A percentile compares a stretch with the other conserved stretches of the same genome.
These are phyloP conservation scores for Asobara japonica DNA, from an alignment of 1,140 invertebrate genomes.

Conservation along the genomic window DNA sequence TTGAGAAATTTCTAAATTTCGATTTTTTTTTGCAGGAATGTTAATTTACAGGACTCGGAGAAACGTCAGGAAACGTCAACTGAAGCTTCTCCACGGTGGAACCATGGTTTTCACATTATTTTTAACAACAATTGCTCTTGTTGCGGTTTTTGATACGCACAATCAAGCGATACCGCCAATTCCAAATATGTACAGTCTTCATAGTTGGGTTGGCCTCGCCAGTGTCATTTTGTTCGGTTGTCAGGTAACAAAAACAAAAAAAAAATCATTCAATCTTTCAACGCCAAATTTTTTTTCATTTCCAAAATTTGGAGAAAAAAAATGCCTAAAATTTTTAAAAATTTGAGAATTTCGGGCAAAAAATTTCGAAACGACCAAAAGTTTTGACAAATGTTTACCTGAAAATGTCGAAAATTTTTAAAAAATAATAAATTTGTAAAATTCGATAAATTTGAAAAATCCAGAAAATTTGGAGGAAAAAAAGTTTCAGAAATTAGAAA, in stretches of 20 bases:
- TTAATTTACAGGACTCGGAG: constrained; percentile 85
- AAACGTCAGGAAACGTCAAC: constrained; percentile 75
- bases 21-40: constrained; percentile 77
- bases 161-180: constrained; percentile 72
- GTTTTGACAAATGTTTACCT: no score
- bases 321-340: no score
- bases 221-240: constrained; percentile 79
- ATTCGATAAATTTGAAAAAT: no score
- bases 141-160: constrained; percentile 88
- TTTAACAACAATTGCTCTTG: constrained; percentile 75
- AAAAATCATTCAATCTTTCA: neutral
- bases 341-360: no score
- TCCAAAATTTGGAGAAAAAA: no score
- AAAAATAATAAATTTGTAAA: no score
- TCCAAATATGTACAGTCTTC: constrained; percentile 84
- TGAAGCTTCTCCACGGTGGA: constrained; percentile 82
- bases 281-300: no score
- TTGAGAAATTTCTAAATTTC: no score
- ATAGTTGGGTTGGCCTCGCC: constrained; percentile 87
- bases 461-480: no score
- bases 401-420: no score
- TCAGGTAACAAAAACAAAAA: constrained; percentile 70
- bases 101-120: constrained; percentile 77
- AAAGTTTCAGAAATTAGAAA: no score
- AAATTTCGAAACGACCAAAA: no score